phyloP scores from a whole-genome alignment of 2,888 invertebrate species.

The Artemia sinica region DNA sequence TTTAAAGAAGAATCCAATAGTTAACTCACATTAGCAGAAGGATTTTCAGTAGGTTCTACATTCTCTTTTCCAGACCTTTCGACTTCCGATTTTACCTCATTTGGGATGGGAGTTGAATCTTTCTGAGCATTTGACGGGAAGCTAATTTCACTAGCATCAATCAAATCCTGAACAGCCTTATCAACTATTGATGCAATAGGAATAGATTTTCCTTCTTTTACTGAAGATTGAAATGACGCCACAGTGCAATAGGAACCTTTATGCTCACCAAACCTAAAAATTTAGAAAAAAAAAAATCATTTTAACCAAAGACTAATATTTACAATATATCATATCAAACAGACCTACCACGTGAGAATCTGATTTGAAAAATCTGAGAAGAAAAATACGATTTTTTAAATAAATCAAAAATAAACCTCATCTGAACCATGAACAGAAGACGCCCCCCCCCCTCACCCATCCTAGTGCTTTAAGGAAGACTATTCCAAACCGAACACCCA shows the following conservation, averaged over 20 bases:
- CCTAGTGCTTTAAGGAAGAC: no score
- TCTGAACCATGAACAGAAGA: no score
- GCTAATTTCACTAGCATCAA: conserved; percentile 1
- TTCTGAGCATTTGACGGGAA: neutral
- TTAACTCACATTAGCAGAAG: neutral
- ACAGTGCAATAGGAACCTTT: conserved; percentile 44
- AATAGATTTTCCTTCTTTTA: neutral
- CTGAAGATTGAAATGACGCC: conserved; percentile 36
- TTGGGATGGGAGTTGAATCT: neutral
- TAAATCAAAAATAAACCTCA: no score
- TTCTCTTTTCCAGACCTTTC: neutral
- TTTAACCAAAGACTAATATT: no score
- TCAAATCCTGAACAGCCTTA: conserved; percentile 6
- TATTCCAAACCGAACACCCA: no score
- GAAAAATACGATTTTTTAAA: no score
- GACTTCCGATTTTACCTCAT: neutral
- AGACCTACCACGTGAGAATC: no score
- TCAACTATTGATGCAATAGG: neutral
- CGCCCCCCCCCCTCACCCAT: no score
- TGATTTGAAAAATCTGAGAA: no score
- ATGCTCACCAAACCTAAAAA: conserved; percentile 41
- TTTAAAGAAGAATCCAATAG: no score
- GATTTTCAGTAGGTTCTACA: neutral
- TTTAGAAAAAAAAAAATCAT: neutral
- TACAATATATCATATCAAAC: no score